phyloP scores from a whole-genome alignment of 2,888 invertebrate species.

The Drosophila meridionalis region DNA sequence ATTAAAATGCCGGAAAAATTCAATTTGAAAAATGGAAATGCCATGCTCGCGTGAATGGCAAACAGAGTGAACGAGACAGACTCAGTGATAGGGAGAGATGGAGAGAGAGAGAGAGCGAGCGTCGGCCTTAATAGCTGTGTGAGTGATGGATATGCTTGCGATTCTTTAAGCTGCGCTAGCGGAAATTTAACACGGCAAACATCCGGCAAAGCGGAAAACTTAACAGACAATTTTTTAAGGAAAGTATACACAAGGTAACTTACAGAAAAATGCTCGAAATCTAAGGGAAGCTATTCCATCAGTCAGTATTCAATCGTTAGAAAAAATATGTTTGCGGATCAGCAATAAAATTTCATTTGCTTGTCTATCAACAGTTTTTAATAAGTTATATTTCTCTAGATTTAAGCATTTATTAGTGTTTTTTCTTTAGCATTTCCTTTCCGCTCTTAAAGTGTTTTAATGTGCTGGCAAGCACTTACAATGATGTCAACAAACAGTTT shows the following conservation, averaged over 20 bases:
- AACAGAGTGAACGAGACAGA: background rate
- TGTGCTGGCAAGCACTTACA: constrained; percentile 29
- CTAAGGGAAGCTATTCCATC: background rate
- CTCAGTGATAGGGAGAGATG: background rate
- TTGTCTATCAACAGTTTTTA: background rate
- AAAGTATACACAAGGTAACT: background rate
- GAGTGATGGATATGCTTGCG: constrained; percentile 50
- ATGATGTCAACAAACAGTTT: constrained; percentile 52
- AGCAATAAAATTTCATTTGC: background rate
- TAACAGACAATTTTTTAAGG: background rate
- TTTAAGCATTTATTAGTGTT: background rate
- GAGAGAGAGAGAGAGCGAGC: background rate
- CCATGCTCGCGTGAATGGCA: constrained; percentile 16
- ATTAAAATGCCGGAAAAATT: constrained; percentile 67
- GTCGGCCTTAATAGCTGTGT: constrained; percentile 17
- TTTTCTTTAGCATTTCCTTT: background rate
- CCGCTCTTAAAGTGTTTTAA: background rate
- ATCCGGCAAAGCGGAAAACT: constrained; percentile 32
- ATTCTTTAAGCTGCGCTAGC: constrained; percentile 23
- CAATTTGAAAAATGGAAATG: constrained; percentile 55
- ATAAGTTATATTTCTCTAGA: background rate
- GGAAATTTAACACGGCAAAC: constrained; percentile 64
- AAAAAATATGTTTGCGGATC: background rate
- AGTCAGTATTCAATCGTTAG: background rate
- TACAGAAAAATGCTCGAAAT: background rate